phyloP scores from a whole-genome alignment of 2,888 invertebrate species.

The Taenaris catops region DNA sequence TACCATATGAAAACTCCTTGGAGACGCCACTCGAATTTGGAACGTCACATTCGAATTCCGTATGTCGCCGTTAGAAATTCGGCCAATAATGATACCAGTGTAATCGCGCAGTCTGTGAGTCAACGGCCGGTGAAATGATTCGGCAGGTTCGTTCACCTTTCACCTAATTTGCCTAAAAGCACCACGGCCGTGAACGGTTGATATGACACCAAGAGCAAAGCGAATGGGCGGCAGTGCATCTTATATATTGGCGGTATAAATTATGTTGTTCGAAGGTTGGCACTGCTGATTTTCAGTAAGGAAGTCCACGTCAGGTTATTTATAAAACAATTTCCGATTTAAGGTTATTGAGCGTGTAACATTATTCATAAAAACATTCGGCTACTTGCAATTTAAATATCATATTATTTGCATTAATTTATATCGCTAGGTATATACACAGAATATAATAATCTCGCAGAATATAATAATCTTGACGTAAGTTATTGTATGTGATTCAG shows the following conservation, averaged over 20 bases:
- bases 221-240: constrained; percentile 23
- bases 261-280: constrained; percentile 18
- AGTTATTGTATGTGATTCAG: too few relatives aligned
- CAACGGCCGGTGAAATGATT: constrained; percentile 62
- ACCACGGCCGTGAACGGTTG: constrained; percentile 39
- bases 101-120: constrained; percentile 49
- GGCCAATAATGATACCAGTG: constrained; percentile 56
- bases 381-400: not conserved
- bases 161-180: constrained; percentile 65
- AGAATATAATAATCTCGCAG: too few relatives aligned
- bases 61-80: constrained; percentile 49
- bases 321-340: constrained; percentile 14
- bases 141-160: constrained; percentile 55
- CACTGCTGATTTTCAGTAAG: constrained; percentile 13
- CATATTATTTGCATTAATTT: too few relatives aligned
- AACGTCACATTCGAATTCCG: constrained; percentile 33
- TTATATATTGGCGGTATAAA: constrained; percentile 31
- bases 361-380: constrained; percentile 12
- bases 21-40: constrained; percentile 30
- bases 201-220: constrained; percentile 30
- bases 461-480: too few relatives aligned
- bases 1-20: constrained; percentile 30
- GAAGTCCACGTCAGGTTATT: too few relatives aligned
- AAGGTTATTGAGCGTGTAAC: constrained; percentile 14
- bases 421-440: too few relatives aligned